Evolutionary conservation across 2,113 vertebrate genomes (phyloP).

Genomic region (Chlorocebus sabaeus): DNA sequence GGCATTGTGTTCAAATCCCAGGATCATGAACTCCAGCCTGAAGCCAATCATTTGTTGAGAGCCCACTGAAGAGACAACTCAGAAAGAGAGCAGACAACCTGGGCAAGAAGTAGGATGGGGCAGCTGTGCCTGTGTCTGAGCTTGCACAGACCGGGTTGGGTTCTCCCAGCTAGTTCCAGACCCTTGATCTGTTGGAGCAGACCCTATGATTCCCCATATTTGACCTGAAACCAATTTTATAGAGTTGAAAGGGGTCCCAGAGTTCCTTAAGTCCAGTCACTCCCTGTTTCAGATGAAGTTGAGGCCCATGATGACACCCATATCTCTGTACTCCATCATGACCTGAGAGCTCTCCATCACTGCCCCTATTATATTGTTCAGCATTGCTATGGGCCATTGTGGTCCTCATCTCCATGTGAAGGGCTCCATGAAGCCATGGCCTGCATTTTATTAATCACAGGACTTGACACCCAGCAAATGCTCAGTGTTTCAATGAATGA

Average conservation of each 20-base stretch:
- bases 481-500: background rate
- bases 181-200: background rate
- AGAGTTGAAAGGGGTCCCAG: background rate
- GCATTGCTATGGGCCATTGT: no score
- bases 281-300: background rate
- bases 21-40: background rate
- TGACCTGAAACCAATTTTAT: background rate
- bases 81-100: background rate
- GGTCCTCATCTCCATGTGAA: background rate
- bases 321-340: background rate
- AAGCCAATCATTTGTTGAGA: no score
- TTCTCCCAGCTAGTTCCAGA: background rate
- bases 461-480: background rate
- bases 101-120: background rate
- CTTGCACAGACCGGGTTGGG: accelerated
- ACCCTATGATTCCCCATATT: background rate
- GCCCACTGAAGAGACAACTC: background rate
- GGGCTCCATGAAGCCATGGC: background rate
- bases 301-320: background rate
- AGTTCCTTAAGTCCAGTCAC: background rate
- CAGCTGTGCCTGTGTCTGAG: background rate
- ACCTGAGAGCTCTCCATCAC: no score
- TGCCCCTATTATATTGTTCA: background rate
- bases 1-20: background rate
- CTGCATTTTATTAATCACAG: background rate